These are phyloP conservation scores for Andrena bucephala DNA, from an alignment of 2,888 invertebrate genomes.

Conservation along the genomic window DNA sequence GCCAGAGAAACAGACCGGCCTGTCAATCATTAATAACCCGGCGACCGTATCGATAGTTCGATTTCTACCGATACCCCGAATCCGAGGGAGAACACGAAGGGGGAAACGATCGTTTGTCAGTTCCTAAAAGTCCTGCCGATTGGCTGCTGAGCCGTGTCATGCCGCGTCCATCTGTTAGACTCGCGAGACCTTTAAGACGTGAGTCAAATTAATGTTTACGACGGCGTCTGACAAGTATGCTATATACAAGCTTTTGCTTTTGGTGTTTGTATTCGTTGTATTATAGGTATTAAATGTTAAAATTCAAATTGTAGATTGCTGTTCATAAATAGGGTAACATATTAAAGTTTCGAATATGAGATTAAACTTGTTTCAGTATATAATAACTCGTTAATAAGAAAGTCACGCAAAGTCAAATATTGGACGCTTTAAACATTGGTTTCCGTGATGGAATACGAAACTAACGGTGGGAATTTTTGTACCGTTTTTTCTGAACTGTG, in stretches of 20 bases:
- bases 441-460: too few species aligned
- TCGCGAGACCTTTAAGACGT: constrained; percentile 30
- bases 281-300: not conserved
- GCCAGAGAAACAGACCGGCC: constrained; percentile 1
- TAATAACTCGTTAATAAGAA: too few species aligned
- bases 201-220: constrained; percentile 2
- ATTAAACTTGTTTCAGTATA: too few species aligned
- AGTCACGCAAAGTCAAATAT: too few species aligned
- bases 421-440: too few species aligned
- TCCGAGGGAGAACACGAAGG: constrained; percentile 46
- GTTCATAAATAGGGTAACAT: too few species aligned
- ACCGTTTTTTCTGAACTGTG: too few species aligned
- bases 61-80: constrained; percentile 55
- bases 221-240: not conserved
- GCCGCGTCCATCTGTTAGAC: constrained; percentile 48
- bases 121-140: constrained; percentile 73
- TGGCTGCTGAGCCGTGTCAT: constrained; percentile 70
- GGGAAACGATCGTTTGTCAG: constrained; percentile 78
- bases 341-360: too few species aligned
- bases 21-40: constrained; percentile 78
- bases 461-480: too few species aligned
- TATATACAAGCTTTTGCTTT: not conserved
- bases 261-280: not conserved
- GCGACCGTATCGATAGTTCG: constrained; percentile 69
- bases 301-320: too few species aligned